Evolutionary conservation across 2,797 vertebrate species (phyloP), one percentile per base, ranked within the genome.

Genomic region (Sebastes taczanowskii): DNA sequence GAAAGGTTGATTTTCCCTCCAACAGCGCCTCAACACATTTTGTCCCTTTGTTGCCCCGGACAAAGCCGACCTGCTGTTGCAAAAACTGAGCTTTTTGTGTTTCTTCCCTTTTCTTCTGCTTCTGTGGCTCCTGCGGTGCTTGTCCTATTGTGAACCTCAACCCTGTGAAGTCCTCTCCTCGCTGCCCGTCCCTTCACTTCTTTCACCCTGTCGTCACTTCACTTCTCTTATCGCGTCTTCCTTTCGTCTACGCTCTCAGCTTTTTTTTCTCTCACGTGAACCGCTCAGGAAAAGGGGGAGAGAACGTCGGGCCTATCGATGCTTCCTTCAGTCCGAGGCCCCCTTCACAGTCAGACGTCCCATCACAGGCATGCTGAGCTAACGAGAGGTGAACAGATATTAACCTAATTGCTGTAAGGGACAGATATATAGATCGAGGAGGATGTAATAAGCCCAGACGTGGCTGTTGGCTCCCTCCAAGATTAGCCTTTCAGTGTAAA

Each of bases 371-470:
- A 35, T 81, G 80, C 77, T 72, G 77, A 69, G 81, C 83, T 93
- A 93, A 95, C 70, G 30, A 72, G 89, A 85, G 89, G 77, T 77
- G 90, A 95, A 79, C 66, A 81, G 65, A 88, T 90, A 93, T 95
- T 94, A 95, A 89, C 78, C 74, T 89, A 86, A 94, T 94, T 89
- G 84, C 73, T 65, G 46, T 90, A 87, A 95, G 74, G 74, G 92
- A 91, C 90, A 90, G 85, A 85, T 90, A 91, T 82, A 76, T 89
- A 88, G 87, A 95, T 94, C 35, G 35, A 76, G 71, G 64, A 60
- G 59, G 93, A 95, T 84, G 69, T 88, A 89, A 91, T 91, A 68
- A 80, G 92, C 64, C 29, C 74, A 89, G 84, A 84, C 46, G 7
- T 16, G 65, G 74, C 53, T 64, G 52, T 55, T 71, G 75, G 69